These are phyloP conservation scores for Lasioglossum albipes DNA, from an alignment of 1,140 invertebrate species.

Conservation along the genomic window DNA sequence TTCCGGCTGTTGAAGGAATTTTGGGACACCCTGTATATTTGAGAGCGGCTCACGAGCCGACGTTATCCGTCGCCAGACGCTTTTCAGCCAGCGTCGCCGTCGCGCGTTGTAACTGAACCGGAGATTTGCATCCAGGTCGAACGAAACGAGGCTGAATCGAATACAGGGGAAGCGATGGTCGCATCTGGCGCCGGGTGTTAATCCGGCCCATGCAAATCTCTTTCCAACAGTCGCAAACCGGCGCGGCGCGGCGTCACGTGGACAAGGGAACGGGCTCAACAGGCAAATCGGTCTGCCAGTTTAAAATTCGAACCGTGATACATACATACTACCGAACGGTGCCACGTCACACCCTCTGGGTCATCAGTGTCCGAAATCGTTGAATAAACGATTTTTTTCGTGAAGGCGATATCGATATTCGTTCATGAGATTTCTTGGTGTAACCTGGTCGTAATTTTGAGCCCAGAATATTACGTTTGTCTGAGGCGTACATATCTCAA, in stretches of 20 bases:
- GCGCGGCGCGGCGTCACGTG: not conserved
- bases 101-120: not conserved
- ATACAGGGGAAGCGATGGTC: not conserved
- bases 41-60: not conserved
- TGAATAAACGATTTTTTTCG: not conserved
- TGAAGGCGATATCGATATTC: too few species aligned
- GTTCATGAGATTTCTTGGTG: too few species aligned
- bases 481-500: too few species aligned
- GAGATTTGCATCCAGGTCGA: conserved; percentile 30
- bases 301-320: too few species aligned
- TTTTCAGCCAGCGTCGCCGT: not conserved
- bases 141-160: not conserved
- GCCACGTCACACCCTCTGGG: too few species aligned
- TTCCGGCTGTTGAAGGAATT: too few species aligned
- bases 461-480: too few species aligned
- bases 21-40: too few species aligned
- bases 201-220: conserved; percentile 16
- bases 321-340: too few species aligned
- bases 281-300: not conserved
- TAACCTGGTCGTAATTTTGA: too few species aligned
- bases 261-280: not conserved
- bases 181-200: conserved; percentile 10
- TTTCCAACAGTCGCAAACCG: not conserved
- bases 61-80: not conserved
- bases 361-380: too few species aligned